phyloP scores from a whole-genome alignment of 2,797 vertebrate species.

The Echiichthys vipera region DNA sequence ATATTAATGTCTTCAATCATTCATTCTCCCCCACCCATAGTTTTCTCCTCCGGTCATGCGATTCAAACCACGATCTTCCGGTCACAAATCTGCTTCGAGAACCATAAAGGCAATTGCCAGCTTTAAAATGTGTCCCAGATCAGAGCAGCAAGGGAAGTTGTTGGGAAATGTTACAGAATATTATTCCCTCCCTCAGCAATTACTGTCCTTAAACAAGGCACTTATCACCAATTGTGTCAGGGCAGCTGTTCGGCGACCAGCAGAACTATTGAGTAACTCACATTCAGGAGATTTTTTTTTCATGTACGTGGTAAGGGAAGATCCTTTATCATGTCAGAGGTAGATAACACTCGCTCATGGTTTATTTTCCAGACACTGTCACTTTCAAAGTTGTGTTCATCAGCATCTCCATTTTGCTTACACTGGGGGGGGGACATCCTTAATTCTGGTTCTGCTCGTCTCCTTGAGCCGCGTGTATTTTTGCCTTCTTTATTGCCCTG shows the following conservation, averaged over 20 bases:
- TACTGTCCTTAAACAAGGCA: constrained; percentile 41
- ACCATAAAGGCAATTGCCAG: constrained; percentile 30
- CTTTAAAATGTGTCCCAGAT: constrained; percentile 58
- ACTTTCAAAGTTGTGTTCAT: constrained; percentile 23
- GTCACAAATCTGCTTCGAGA: constrained; percentile 49
- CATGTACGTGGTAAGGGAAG: not conserved
- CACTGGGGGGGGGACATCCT: constrained; percentile 29
- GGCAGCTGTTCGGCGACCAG: constrained; percentile 32
- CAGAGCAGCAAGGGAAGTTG: constrained; percentile 41
- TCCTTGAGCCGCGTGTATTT: constrained; percentile 45
- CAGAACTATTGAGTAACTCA: constrained; percentile 8
- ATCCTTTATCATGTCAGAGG: constrained; percentile 2
- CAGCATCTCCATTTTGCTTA: not conserved
- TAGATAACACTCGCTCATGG: constrained; percentile 7
- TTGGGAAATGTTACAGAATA: constrained; percentile 43
- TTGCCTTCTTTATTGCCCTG: constrained; percentile 42
- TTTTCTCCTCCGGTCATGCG: constrained; percentile 13
- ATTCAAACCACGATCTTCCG: constrained; percentile 31
- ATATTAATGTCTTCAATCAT: constrained; percentile 11
- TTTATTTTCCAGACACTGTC: constrained; percentile 49
- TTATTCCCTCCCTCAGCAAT: constrained; percentile 46
- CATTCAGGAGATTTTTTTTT: not conserved
- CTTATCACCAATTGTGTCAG: constrained; percentile 28
- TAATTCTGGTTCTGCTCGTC: constrained; percentile 38
- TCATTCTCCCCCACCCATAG: not conserved